phyloP scores from a whole-genome alignment of 2,113 vertebrate species.

The Sylvia atricapilla region DNA sequence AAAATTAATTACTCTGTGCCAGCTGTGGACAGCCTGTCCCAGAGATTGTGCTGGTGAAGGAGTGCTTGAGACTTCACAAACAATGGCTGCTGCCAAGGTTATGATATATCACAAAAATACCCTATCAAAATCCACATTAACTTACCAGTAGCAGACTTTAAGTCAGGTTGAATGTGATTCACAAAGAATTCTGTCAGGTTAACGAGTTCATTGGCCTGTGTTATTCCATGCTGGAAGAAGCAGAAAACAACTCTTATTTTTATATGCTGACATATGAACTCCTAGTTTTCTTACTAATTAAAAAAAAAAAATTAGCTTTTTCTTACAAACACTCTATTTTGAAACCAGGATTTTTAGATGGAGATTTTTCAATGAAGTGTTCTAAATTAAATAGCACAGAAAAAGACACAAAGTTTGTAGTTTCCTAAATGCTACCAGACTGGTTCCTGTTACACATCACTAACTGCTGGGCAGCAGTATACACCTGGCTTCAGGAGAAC shows the following conservation, averaged over 20 bases:
- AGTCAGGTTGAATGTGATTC: constrained; percentile 92
- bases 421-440: neutral
- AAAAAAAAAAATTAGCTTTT: neutral
- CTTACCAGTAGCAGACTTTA: constrained; percentile 91
- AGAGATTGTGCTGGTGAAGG: neutral
- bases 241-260: neutral
- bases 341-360: neutral
- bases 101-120: neutral
- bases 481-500: neutral
- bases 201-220: constrained; percentile 97
- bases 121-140: neutral
- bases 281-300: neutral
- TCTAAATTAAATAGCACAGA: neutral
- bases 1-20: neutral
- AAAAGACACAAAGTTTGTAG: neutral
- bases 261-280: neutral
- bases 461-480: neutral
- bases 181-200: constrained; percentile 96
- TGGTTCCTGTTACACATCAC: neutral
- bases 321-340: neutral
- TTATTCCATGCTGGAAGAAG: constrained; percentile 91
- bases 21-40: neutral
- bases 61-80: neutral
- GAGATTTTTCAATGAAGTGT: neutral
- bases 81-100: neutral